Base-by-base conservation (phyloP, 2,888 invertebrate genomes). In the Amphiduros pacificus region DNA sequence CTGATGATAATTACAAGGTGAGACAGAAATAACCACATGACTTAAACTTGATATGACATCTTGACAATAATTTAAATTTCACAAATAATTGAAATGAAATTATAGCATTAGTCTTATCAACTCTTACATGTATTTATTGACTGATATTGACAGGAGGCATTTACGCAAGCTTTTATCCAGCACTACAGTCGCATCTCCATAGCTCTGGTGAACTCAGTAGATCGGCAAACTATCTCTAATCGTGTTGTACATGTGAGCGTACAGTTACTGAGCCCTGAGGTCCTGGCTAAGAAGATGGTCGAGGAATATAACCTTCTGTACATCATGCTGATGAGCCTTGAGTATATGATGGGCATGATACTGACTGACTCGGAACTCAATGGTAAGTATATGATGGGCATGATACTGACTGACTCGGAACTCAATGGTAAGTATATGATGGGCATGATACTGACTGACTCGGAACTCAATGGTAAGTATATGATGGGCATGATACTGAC, bases 191-290 rank as follows among this genome's bases (percentile, higher is more conserved):
- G 95, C 74, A 94, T 96, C 74, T 93, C 95, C 22, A 89, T 91
- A 74, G 93, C 96, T 82, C 86, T 98, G 64, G 56, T 75, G 27
- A 73, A 71, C 40, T 74, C 78, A 0, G 64, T 66, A 20, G 75
- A 76, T 55, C 65, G 77, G 14, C 58, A 72, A 22, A 74, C 74
- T 2, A 93, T 97, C 2, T 94, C 94, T 75, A 96, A 96, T 85
- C 88, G 96, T 53, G 94, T 98, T 0, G 96, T 98, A 0, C 98
- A 98, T 84, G 95, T 98, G 84, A 94, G 94, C 74, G 98, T 98
- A 3, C 87, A 98, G 84, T 85, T 98, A 61, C 96, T 98, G 52
- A 93, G 93, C 70, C 97, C 96, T 83, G 93, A 96, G 82, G 89
- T 90, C 57, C 85, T 97, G 22, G 95, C 97, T 1, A 85, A 91